Base-by-base conservation (phyloP, 2,113 vertebrate species). In the Zingel zingel region DNA sequence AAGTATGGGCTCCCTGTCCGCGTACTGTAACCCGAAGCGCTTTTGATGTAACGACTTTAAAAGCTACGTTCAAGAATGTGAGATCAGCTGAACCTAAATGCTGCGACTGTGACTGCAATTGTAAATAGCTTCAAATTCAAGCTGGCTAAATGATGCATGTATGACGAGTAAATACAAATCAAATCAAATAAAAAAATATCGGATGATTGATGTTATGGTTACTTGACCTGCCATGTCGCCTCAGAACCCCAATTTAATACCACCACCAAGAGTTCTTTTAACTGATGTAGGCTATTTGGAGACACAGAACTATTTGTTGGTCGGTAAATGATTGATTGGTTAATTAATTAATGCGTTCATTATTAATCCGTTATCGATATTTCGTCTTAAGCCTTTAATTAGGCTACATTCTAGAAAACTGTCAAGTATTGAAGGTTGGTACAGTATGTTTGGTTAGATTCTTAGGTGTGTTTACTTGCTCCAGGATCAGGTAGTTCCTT, bases 21-120 rank as follows among this genome's bases (percentile, higher is more conserved):
- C 51, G 63, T 84, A 70, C 66, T 78, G 87, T 71, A 89, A 93
- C 79, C 65, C 47, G 88, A 92, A 5, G 39, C 70, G 14, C 23
- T n/a, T 0, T 83, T 30, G 56, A 77, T 73, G 82, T 57, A 47
- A 75, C 43, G 33, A 51, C 56, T 47, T 58, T 67, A 84, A 89
- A 71, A 81, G 78, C 57, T n/a, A 30, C 71, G 81, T 64, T 57
- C 74, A 81, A 84, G 75, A 86, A 74, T 74, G 80, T 82, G 72
- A 56, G 54, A 74, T 56, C 69, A 64, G 79, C 66, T 79, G 51
- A 33, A 87, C 56, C 39, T 65, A 66, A 76, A 53, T 1, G 14
- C 53, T 50, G 30, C 1, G 4, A 14, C 27, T 14, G 13, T 39
- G 36, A 74, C 74, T 64, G 54, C 66, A 13, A 59, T 25, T 68